Conservation (phyloP, 2,113 vertebrate genomes). For the Corvus cornix region DNA sequence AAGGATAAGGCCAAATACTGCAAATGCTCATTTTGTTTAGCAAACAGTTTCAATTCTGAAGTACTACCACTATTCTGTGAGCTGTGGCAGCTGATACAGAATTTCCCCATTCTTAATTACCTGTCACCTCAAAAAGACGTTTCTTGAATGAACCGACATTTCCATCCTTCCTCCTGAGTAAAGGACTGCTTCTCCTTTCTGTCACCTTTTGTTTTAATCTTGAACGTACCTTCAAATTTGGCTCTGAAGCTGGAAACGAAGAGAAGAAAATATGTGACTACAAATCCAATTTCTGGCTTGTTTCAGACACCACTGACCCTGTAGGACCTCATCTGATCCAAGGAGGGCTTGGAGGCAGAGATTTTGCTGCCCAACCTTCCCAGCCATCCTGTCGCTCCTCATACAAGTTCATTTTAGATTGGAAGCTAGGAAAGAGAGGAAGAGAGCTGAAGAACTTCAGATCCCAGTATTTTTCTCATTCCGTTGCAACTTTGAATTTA, state of each 20-base stretch:
- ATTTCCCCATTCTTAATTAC: conserved; percentile 75
- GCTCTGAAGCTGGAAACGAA: conserved; percentile 90
- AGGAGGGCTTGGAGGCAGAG: neutral
- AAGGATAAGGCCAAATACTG: neutral
- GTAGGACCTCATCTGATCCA: neutral
- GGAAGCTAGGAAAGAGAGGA: neutral
- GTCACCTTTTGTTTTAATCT: conserved; percentile 99
- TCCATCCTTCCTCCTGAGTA: conserved; percentile 93
- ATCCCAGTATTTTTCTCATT: neutral
- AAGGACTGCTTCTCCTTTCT: conserved; percentile 95
- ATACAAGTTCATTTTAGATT: neutral
- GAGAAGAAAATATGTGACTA: conserved; percentile 3
- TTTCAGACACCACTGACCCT: neutral
- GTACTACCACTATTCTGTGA: neutral
- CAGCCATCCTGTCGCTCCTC: neutral
- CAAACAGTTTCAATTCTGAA: neutral
- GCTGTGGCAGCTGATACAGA: neutral
- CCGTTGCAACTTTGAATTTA: neutral
- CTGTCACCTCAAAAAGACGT: conserved; percentile 93
- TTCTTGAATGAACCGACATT: conserved; percentile 93
- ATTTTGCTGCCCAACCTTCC: neutral
- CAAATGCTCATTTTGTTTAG: neutral
- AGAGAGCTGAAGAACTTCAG: neutral
- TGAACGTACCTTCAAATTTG: conserved; percentile 97
- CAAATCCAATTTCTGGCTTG: neutral